Percentiles rank a stretch among this genome's conserved stretches.
These are phyloP conservation scores for Dicentrarchus labrax DNA, from an alignment of 2,113 vertebrate genomes.

Conservation along the genomic window DNA sequence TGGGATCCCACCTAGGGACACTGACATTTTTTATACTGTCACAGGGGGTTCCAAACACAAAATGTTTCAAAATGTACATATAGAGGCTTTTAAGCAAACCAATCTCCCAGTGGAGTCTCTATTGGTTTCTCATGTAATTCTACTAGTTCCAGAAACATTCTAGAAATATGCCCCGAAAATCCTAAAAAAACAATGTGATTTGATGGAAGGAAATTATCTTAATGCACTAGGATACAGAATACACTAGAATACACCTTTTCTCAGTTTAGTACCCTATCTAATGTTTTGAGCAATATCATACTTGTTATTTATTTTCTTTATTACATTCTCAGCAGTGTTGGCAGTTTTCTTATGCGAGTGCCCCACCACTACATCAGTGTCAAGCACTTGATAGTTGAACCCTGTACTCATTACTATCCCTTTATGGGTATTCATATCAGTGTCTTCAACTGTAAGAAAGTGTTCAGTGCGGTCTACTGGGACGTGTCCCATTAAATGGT, in stretches of 20 bases:
- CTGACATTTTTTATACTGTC: not conserved
- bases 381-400: constrained; percentile 35
- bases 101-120: not conserved
- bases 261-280: not conserved
- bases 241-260: not conserved
- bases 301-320: constrained; percentile 21
- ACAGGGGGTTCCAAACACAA: not conserved
- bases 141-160: not conserved
- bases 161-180: not conserved
- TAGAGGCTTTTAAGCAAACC: not conserved
- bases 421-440: constrained; percentile 33
- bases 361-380: constrained; percentile 19
- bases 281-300: not conserved
- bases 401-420: constrained; percentile 15
- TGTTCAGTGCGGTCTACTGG: constrained; percentile 22
- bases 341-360: not conserved
- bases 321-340: constrained; percentile 12
- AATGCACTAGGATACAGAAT: too few relatives aligned
- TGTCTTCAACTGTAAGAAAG: constrained; percentile 24
- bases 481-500: constrained; percentile 34
- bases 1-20: not conserved
- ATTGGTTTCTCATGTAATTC: not conserved
- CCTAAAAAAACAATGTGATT: not conserved
- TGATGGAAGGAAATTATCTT: not conserved
- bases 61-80: not conserved